Conservation (phyloP, 2,113 vertebrate species). For the Lutjanus erythropterus region DNA sequence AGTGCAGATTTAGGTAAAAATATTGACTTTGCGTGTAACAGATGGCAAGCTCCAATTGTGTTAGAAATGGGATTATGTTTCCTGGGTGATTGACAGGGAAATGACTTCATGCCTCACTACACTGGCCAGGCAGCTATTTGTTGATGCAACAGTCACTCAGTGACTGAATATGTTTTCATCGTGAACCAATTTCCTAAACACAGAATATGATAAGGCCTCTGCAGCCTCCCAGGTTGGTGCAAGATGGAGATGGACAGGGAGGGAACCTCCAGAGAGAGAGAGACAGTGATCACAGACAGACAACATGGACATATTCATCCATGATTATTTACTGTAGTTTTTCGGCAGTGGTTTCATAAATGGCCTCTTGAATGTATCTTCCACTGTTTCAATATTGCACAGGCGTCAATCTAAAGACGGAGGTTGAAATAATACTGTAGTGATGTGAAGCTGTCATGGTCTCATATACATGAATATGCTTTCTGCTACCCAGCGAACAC, state of each 20-base stretch:
- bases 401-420: neutral
- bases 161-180: constrained; percentile 48
- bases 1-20: constrained; percentile 25
- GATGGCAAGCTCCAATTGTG: constrained; percentile 37
- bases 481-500: neutral
- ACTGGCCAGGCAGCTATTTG: constrained; percentile 58
- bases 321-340: constrained; percentile 23
- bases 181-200: constrained; percentile 65
- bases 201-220: constrained; percentile 27
- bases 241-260: constrained; percentile 38
- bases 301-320: constrained; percentile 2
- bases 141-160: constrained; percentile 52
- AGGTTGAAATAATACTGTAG: constrained; percentile 14
- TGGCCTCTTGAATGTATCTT: constrained; percentile 1
- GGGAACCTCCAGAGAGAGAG: constrained; percentile 24
- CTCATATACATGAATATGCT: neutral
- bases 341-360: neutral
- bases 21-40: constrained; percentile 39
- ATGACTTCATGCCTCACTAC: constrained; percentile 57
- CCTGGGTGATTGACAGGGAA: constrained; percentile 61
- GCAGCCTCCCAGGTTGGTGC: constrained; percentile 19
- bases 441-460: neutral
- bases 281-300: constrained; percentile 27
- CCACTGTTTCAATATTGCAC: neutral
- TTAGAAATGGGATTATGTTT: constrained; percentile 48